phyloP scores from a whole-genome alignment of 2,888 invertebrate species.

The Psylliodes chrysocephalus region DNA sequence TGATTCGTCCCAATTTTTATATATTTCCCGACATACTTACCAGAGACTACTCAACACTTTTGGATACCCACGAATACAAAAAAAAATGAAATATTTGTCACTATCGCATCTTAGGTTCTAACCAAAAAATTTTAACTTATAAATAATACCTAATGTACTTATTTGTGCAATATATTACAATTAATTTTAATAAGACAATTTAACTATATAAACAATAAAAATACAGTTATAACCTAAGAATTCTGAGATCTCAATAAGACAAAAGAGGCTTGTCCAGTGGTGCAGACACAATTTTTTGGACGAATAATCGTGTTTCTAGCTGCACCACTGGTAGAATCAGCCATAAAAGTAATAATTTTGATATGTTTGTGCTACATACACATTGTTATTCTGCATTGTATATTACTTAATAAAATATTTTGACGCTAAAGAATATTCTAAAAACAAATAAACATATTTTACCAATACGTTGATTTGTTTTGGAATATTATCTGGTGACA shows the following conservation, averaged over 20 bases:
- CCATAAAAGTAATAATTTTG: conserved; percentile 38
- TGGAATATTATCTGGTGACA: conserved; percentile 21
- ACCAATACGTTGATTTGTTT: conserved; percentile 1
- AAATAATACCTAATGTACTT: conserved; percentile 20
- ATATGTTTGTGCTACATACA: conserved; percentile 39
- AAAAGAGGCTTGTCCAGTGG: conserved; percentile 13
- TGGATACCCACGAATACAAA: background rate
- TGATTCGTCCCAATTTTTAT: too few relatives aligned
- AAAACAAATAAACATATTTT: conserved; percentile 1
- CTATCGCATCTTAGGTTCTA: conserved; percentile 41
- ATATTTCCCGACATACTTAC: background rate
- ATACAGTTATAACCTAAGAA: conserved; percentile 36
- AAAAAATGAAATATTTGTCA: conserved; percentile 34
- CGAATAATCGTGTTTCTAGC: background rate
- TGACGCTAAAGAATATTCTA: conserved; percentile 24
- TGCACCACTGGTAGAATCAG: background rate
- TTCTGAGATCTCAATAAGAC: conserved; percentile 34
- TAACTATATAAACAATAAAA: conserved; percentile 16
- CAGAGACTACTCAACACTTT: too few relatives aligned
- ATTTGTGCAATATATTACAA: conserved; percentile 14
- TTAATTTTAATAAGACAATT: background rate
- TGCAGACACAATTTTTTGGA: background rate
- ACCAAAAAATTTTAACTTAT: conserved; percentile 29
- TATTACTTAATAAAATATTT: conserved; percentile 30
- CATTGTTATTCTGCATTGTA: conserved; percentile 43